Conservation (phyloP, 2,888 invertebrate genomes). For the Phlogophora meticulosa region DNA sequence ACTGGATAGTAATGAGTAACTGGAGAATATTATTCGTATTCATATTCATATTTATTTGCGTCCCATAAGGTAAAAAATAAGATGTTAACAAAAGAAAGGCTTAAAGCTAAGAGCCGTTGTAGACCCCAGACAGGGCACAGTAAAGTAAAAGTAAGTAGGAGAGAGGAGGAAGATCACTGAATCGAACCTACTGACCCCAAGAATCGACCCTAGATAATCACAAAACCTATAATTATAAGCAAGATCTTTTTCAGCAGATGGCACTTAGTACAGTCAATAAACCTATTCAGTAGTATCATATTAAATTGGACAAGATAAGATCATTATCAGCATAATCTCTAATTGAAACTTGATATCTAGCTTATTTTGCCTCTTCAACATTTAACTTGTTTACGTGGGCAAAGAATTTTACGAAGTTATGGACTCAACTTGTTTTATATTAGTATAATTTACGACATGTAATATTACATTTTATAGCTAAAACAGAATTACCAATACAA, state of each 20-base stretch:
- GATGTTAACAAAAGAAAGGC: too few species aligned
- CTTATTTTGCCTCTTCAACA: constrained; percentile 59
- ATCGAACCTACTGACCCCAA: too few species aligned
- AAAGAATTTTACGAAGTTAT: constrained; percentile 53
- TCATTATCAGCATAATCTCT: constrained; percentile 74
- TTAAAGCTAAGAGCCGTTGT: too few species aligned
- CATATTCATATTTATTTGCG: too few species aligned
- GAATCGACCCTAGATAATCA: too few species aligned
- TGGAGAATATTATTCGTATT: too few species aligned
- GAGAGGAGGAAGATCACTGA: too few species aligned
- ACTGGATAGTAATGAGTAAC: too few species aligned
- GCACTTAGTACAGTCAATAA: constrained; percentile 11
- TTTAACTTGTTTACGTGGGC: constrained; percentile 64
- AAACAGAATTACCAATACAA: constrained; percentile 38
- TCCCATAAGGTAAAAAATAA: too few species aligned
- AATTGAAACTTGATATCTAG: constrained; percentile 82
- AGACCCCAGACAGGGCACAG: too few species aligned
- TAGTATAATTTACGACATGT: constrained; percentile 56
- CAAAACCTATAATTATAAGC: background rate
- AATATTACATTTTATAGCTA: constrained; percentile 48
- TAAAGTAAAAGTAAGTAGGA: too few species aligned
- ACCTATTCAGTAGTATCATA: constrained; percentile 46
- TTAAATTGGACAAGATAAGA: constrained; percentile 65
- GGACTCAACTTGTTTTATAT: constrained; percentile 57
- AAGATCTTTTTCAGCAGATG: background rate